Conservation (phyloP, 1,140 invertebrate species). For the Tetraneura akinire region DNA sequence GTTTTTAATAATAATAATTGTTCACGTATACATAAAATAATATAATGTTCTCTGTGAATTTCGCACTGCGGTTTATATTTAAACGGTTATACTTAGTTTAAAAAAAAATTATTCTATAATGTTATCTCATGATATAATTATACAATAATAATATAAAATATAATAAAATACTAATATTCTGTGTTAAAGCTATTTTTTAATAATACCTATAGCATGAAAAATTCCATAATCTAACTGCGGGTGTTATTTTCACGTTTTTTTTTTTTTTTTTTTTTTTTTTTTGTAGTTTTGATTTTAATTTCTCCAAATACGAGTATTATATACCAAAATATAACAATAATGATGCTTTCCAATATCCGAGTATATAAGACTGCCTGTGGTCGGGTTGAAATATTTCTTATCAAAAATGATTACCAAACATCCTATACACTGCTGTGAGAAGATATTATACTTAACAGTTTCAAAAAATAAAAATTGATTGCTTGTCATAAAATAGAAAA, state of each 20-base stretch:
- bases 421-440: slow-evolving; percentile 14
- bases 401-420: slow-evolving; percentile 32
- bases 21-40: no score
- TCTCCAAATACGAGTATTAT: not conserved
- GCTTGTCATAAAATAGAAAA: not conserved
- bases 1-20: no score
- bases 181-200: slow-evolving; percentile 8
- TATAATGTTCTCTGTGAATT: no score
- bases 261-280: no score
- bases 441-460: slow-evolving; percentile 21
- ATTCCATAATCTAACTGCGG: slow-evolving; percentile 21
- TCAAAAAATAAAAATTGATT: not conserved
- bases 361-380: slow-evolving; percentile 8
- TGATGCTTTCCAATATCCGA: slow-evolving; percentile 32
- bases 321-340: no score
- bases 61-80: no score
- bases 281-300: slow-evolving; percentile 20
- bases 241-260: slow-evolving; percentile 3
- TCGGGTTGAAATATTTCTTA: not conserved
- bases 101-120: no score
- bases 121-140: no score
- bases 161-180: no score
- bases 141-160: no score
- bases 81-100: no score
- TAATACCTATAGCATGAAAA: slow-evolving; percentile 26